Percentiles rank a stretch among this genome's conserved stretches.
Evolutionary conservation across 2,113 vertebrate genomes (phyloP).

Genomic region (Cyphomyrus plagiostoma): DNA sequence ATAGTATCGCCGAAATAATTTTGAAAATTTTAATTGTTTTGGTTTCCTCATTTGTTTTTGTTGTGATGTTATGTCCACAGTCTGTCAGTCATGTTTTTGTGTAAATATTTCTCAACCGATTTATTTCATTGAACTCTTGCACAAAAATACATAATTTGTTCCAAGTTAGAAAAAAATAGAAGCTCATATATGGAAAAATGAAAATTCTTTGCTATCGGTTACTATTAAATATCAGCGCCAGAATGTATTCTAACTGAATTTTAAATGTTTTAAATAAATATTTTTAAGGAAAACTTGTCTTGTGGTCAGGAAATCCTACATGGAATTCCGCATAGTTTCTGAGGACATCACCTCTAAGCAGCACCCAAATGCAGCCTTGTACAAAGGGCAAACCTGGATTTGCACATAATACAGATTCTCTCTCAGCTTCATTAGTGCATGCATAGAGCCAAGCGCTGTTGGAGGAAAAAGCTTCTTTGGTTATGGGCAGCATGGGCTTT

Average conservation of each 20-base stretch:
- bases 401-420: not conserved
- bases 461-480: constrained; percentile 21
- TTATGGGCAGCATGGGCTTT: not conserved
- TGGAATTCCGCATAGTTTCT: not conserved
- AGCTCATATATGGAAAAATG: not conserved
- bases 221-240: not conserved
- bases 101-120: not conserved
- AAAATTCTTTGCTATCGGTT: not conserved
- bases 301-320: not conserved
- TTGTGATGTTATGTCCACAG: not conserved
- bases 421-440: constrained; percentile 23
- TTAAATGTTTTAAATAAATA: constrained; percentile 5
- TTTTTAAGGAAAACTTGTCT: constrained; percentile 2
- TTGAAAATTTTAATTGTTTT: not conserved
- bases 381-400: not conserved
- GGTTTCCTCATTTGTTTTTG: not conserved
- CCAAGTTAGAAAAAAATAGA: not conserved
- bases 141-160: not conserved
- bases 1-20: not conserved
- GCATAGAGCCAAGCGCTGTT: constrained; percentile 25
- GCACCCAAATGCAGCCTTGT: not conserved
- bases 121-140: not conserved
- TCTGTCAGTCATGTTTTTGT: not conserved
- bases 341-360: not conserved
- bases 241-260: not conserved